Evolutionary conservation across 2,888 invertebrate species (phyloP), one percentile per base, ranked within the genome.

Genomic region (Julus scandinavius): DNA sequence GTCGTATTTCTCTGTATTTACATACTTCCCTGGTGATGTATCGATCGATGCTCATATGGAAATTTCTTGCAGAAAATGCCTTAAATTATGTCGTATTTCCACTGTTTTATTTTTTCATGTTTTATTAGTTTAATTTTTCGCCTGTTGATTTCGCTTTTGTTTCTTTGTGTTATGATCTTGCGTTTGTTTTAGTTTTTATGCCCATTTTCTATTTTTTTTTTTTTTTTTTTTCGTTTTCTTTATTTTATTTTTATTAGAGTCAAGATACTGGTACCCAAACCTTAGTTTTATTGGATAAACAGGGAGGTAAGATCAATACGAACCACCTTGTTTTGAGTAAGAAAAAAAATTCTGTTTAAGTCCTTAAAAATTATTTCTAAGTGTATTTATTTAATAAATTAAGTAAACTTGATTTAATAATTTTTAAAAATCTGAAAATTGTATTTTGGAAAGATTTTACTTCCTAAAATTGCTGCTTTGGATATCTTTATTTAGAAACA

Each of bases 181-280:
- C 40, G 0, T 45, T 45, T 15, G 54, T 49, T 72, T 89, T 88
- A 87, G 85, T 83, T 85, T 88, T 89, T 54, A 45, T 85, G 83
- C 83, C 88, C 58, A 40, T 86, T 89, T 89, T 85, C 63, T 87
- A 58, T 85, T 49, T 29, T 63, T 17, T 86, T 89, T 87, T 89
- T 89, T 41, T 86, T 49, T 72, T 88, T 45, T 89, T 86, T 85
- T 80, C 88, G 88, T 88, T 83, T 49, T 72, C 87, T 89, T 89
- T 88, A n/a, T 38, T 87, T 89, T 87, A 87, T 86, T 38, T 87
- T 89, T 87, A 87, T 86, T 89, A 89, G 89, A 89, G 88, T 58
- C 89, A 89, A 58, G 89, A 89, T 85, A 80, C 84, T 85, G 89
- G 89, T 29, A 54, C 87, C 58, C 58, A 87, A 87, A 89, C 89